Evolutionary conservation across 1,140 invertebrate species (phyloP).

Genomic region (Drosophila ogumai): DNA sequence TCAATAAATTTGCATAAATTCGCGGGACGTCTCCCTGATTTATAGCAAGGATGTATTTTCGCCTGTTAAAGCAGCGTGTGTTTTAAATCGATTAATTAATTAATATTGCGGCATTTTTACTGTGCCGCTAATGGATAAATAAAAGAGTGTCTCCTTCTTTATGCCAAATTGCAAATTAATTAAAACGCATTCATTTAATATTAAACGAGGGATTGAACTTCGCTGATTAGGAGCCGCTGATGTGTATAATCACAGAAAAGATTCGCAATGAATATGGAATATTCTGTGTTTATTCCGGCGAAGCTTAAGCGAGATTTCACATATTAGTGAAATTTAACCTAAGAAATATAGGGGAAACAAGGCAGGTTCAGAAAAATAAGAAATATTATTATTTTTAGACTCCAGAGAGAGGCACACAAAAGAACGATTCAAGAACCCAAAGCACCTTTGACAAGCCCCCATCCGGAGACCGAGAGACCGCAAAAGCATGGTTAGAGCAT

Average conservation of each 20-base stretch:
- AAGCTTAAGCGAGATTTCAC: not conserved
- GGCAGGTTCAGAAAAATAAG: not conserved
- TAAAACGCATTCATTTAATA: slow-evolving; percentile 62
- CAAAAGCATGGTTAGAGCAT: slow-evolving; percentile 8
- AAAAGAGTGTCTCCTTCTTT: slow-evolving; percentile 14
- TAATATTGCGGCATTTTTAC: slow-evolving; percentile 43
- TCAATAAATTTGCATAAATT: slow-evolving; percentile 55
- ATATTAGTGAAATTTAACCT: slow-evolving; percentile 1
- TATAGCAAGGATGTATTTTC: slow-evolving; percentile 34
- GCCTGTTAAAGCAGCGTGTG: slow-evolving; percentile 30
- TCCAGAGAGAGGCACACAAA: not conserved
- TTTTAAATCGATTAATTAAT: slow-evolving; percentile 61
- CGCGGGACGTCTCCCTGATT: slow-evolving; percentile 8
- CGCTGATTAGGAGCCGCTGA: slow-evolving; percentile 41
- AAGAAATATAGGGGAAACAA: not conserved
- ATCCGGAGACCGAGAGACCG: not conserved
- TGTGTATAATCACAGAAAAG: slow-evolving; percentile 19
- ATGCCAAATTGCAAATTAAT: slow-evolving; percentile 60
- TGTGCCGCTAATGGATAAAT: slow-evolving; percentile 29
- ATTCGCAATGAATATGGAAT: slow-evolving; percentile 4
- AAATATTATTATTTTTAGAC: slow-evolving; percentile 4
- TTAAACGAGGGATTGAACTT: slow-evolving; percentile 31
- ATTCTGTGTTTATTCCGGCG: not conserved
- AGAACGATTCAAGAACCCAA: not conserved
- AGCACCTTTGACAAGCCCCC: slow-evolving; percentile 14